phyloP scores from a whole-genome alignment of 2,113 vertebrate genomes.

The Mustela lutreola region DNA sequence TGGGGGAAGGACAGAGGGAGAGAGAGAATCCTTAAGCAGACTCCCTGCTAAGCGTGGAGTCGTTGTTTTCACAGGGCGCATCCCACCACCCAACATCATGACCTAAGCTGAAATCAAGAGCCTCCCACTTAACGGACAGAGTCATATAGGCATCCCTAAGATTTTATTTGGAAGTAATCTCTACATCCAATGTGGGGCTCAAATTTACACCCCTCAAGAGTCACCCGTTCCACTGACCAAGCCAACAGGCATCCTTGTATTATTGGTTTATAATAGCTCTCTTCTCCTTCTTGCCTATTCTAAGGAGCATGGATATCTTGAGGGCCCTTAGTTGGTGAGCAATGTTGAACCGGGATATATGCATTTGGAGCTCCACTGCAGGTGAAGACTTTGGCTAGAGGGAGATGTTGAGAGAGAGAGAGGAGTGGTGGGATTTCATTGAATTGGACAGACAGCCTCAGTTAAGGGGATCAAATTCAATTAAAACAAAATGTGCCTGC shows the following conservation, averaged over 20 bases:
- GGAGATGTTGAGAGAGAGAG: neutral
- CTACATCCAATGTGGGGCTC: neutral
- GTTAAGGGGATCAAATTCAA: neutral
- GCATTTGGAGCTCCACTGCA: neutral
- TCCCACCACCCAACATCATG: neutral
- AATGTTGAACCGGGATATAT: neutral
- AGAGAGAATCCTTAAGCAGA: neutral
- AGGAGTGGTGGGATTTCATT: neutral
- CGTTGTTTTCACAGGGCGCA: neutral
- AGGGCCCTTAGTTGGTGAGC: neutral
- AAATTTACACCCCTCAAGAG: neutral
- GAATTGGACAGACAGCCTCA: neutral
- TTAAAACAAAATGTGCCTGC: conserved; percentile 45
- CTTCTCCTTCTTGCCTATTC: neutral
- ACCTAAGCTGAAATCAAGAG: neutral
- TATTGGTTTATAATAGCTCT: neutral
- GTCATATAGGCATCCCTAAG: neutral
- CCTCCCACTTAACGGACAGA: no score
- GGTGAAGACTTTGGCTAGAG: neutral
- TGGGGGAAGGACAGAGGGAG: neutral
- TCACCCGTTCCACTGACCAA: neutral
- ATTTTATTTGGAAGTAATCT: neutral
- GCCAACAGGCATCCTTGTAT: neutral
- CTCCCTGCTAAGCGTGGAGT: neutral
- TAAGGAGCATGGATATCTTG: neutral